A percentile compares a stretch with the other conserved stretches of the same genome.
These are phyloP conservation scores for Pteruthius melanotis DNA, from an alignment of 2,113 vertebrate genomes.

Conservation along the genomic window DNA sequence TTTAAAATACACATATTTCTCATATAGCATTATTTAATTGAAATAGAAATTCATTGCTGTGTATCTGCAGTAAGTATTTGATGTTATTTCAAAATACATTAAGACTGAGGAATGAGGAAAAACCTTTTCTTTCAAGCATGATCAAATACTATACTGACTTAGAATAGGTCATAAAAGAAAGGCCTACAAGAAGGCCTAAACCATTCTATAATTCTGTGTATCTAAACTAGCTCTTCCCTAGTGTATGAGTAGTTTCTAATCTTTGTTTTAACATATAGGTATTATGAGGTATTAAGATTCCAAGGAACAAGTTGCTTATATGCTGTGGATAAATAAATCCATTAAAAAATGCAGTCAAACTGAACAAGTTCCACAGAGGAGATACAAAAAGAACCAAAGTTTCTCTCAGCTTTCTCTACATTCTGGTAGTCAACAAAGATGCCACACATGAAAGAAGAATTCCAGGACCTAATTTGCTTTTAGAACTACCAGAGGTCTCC, in stretches of 20 bases:
- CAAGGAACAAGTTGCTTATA: neutral
- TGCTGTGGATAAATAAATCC: neutral
- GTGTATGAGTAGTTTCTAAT: neutral
- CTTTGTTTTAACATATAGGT: neutral
- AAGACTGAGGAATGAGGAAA: neutral
- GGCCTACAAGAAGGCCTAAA: neutral
- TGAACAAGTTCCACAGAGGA: neutral
- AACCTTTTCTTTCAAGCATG: neutral
- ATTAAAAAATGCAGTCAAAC: neutral
- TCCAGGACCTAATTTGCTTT: neutral
- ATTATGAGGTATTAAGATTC: neutral
- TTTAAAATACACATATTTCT: neutral
- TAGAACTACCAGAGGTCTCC: neutral
- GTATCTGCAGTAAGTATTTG: neutral
- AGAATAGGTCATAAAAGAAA: neutral
- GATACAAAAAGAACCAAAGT: neutral
- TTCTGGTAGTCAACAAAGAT: neutral
- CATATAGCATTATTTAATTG: neutral
- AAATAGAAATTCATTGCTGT: neutral
- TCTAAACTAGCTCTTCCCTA: neutral
- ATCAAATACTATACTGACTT: neutral
- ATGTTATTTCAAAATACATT: neutral
- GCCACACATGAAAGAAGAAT: neutral
- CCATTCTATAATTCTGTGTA: neutral
- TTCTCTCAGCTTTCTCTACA: neutral